Evolutionary conservation across 2,113 vertebrate species (phyloP), one percentile per base, ranked within the genome.

Genomic region (Thinocorus orbignyianus): DNA sequence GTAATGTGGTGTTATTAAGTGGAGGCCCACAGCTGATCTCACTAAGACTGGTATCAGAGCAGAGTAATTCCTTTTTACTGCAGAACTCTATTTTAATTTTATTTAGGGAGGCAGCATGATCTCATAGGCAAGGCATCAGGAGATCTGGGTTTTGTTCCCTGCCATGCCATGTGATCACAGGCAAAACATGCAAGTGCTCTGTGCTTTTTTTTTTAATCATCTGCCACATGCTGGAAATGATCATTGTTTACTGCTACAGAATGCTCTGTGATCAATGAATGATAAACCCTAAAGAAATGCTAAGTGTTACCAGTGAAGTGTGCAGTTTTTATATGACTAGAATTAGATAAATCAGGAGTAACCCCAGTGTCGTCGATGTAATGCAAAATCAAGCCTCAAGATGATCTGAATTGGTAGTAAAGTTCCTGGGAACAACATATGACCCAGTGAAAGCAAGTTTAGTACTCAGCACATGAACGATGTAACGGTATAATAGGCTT

Each of bases 41-140:
- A 71, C 77, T 65, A 91, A 86, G 58, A 71, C 79, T 48, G 39
- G 55, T 96, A 92, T 96, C 94, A 94, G 74, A 87, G n/a, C 41
- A 49, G 71, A 88, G 42, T 66, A 33, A 60, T 77, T 96, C 82
- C 52, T 78, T 96, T 94, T 94, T 84, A 90, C 60, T 35, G 79
- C 33, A 61, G 86, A 96, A 81, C 68, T 88, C 55, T 60, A 84
- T 66, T 95, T 93, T 92, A 83, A 94, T 94, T 96, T 94, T 93
- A 86, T 93, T 93, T 93, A 90, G 72, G 69, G 51, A 96, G 72
- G 86, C 82, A 94, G 82, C 60, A 88, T 95, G 95, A 96, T 88
- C 90, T 97, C 90, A 94, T 71, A 96, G 68, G 80, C 90, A 94
- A 93, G 82, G 94, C 88, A 96, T 94, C 76, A 79, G 68, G 92